Percentiles rank a stretch among this genome's conserved stretches.
These are phyloP conservation scores for Notodonta dromedarius DNA, from an alignment of 2,888 invertebrate species.

Conservation along the genomic window DNA sequence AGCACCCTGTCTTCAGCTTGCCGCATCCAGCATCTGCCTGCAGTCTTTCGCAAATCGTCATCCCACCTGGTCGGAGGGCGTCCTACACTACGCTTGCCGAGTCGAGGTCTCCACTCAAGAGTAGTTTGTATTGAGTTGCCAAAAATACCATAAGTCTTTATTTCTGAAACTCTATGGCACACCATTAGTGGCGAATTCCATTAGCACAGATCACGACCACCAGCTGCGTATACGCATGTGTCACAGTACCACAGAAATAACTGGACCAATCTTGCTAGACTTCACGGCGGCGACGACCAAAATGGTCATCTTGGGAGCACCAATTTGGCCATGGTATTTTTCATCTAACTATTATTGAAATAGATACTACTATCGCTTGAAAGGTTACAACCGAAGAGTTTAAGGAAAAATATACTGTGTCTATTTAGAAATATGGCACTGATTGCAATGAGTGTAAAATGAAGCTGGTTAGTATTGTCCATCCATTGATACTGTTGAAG, in stretches of 20 bases:
- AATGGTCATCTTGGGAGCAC: slow-evolving; percentile 46
- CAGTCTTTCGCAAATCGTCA: too few relatives aligned
- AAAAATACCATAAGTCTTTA: too few relatives aligned
- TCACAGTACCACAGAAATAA: slow-evolving; percentile 59
- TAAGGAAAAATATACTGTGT: slow-evolving; percentile 22
- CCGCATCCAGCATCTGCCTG: too few relatives aligned
- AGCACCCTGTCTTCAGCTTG: too few relatives aligned
- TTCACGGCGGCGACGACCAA: slow-evolving; percentile 55
- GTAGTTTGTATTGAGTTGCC: too few relatives aligned
- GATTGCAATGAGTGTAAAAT: slow-evolving; percentile 12
- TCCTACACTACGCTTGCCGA: too few relatives aligned
- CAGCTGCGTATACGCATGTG: slow-evolving; percentile 60
- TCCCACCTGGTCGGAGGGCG: too few relatives aligned
- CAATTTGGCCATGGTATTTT: slow-evolving; percentile 26
- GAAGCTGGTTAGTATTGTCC: slow-evolving; percentile 29
- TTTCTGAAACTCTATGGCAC: slow-evolving; percentile 39
- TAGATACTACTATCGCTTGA: slow-evolving; percentile 25
- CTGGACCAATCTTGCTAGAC: slow-evolving; percentile 56
- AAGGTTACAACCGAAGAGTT: neutral
- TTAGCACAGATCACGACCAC: slow-evolving; percentile 58
- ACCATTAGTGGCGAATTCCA: slow-evolving; percentile 54
- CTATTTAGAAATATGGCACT: slow-evolving; percentile 14
- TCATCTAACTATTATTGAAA: slow-evolving; percentile 20
- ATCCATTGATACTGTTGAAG: slow-evolving; percentile 41
- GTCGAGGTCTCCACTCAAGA: too few relatives aligned